phyloP scores from a whole-genome alignment of 2,113 vertebrate genomes.

The Hoplias malabaricus region DNA sequence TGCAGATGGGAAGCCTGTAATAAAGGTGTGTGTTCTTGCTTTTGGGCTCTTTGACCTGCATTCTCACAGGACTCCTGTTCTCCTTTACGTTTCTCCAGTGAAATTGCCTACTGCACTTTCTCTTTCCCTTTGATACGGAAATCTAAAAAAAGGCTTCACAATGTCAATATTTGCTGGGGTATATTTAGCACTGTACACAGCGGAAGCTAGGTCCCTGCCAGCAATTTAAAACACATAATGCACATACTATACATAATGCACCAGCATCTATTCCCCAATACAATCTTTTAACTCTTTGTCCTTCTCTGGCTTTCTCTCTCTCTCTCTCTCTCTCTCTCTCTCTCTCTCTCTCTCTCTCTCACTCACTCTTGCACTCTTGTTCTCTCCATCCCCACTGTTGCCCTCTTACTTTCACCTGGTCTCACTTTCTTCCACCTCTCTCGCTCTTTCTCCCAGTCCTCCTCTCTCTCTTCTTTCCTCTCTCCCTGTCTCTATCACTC shows the following conservation, averaged over 20 bases:
- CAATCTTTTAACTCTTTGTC: not conserved
- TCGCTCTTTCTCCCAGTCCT: not conserved
- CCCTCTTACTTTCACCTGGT: too few relatives aligned
- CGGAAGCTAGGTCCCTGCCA: not conserved
- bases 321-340: not conserved
- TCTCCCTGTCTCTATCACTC: not conserved
- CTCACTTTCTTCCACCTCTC: not conserved
- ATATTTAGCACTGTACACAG: constrained; percentile 14
- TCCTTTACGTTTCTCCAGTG: constrained; percentile 11
- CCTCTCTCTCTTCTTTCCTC: not conserved
- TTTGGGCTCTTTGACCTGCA: constrained; percentile 6
- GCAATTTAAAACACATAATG: constrained; percentile 17
- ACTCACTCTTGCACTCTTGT: not conserved
- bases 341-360: not conserved
- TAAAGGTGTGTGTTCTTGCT: constrained; percentile 18
- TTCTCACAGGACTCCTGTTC: constrained; percentile 2
- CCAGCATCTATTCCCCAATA: not conserved
- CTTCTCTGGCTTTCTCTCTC: not conserved
- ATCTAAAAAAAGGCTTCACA: not conserved
- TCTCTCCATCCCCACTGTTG: not conserved
- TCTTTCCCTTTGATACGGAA: not conserved
- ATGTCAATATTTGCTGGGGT: constrained; percentile 9
- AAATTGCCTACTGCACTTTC: not conserved
- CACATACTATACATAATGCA: constrained; percentile 17
- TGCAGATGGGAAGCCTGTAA: constrained; percentile 4